A percentile compares a stretch with the other conserved stretches of the same genome.
Conservation (phyloP, 2,888 invertebrate genomes). For the Punctoribates punctum region DNA sequence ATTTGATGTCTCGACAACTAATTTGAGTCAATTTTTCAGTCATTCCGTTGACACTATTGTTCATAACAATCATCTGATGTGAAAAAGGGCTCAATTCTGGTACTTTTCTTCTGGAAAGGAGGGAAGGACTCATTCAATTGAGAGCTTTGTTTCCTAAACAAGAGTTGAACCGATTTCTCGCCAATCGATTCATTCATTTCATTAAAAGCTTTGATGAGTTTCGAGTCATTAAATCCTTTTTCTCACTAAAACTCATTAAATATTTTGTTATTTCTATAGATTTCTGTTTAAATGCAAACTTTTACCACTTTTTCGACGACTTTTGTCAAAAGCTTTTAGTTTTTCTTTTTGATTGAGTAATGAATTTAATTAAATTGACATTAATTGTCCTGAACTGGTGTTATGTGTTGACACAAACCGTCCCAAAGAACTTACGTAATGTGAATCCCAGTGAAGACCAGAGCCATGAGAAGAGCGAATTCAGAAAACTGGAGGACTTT, state of each 20-base stretch:
- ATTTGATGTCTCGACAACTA: neutral
- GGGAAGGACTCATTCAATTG: neutral
- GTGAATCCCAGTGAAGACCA: neutral
- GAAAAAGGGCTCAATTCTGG: neutral
- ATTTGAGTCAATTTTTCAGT: slow-evolving; percentile 6
- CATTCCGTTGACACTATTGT: neutral
- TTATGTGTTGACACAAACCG: neutral
- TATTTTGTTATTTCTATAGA: too few relatives aligned
- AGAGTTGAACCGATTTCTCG: neutral
- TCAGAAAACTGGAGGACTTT: slow-evolving; percentile 21
- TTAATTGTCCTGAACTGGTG: neutral
- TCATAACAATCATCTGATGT: neutral
- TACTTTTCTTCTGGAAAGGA: neutral
- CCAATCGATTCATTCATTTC: too few relatives aligned
- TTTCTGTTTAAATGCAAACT: too few relatives aligned
- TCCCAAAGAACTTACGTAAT: neutral
- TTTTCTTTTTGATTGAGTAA: neutral
- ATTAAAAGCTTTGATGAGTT: too few relatives aligned
- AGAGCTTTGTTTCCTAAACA: neutral
- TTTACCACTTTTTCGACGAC: too few relatives aligned
- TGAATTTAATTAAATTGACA: slow-evolving; percentile 1
- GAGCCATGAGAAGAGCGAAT: neutral
- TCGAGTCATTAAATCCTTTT: too few relatives aligned
- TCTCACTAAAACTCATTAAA: too few relatives aligned
- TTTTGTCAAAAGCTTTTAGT: neutral